Evolutionary conservation across 1,140 invertebrate species (phyloP).

Genomic region (Dreissena polymorpha): DNA sequence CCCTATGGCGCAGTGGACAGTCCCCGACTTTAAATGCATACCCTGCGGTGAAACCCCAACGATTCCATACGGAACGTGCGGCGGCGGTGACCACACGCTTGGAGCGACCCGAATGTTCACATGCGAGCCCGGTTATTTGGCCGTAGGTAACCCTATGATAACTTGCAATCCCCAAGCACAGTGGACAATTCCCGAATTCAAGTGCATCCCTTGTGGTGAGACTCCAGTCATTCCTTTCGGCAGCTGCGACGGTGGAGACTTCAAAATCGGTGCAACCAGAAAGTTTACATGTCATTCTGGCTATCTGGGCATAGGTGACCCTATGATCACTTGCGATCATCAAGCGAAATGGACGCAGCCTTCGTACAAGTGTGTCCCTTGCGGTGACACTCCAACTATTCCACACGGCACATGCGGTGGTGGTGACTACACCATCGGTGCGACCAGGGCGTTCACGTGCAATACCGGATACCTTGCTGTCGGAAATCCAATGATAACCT

Average conservation of each 20-base stretch:
- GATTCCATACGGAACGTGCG: constrained; percentile 3
- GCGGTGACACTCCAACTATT: not conserved
- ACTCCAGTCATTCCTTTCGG: constrained; percentile 19
- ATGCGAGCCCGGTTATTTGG: constrained; percentile 20
- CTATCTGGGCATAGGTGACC: constrained; percentile 18
- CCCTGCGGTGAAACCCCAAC: constrained; percentile 16
- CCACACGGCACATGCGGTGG: not conserved
- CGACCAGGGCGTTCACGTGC: not conserved
- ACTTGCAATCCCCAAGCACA: not conserved
- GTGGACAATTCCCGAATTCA: constrained; percentile 24
- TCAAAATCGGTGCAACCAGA: not conserved
- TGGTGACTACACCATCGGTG: not conserved
- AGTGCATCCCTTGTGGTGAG: constrained; percentile 26
- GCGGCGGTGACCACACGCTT: not conserved
- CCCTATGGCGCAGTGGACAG: not conserved
- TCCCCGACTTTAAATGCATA: constrained; percentile 18
- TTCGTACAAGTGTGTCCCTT: not conserved
- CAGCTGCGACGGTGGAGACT: constrained; percentile 13
- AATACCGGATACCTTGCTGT: not conserved
- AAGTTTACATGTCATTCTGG: constrained; percentile 20
- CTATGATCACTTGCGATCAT: not conserved
- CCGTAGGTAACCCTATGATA: constrained; percentile 16
- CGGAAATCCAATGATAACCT: not conserved
- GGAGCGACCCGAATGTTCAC: constrained; percentile 4
- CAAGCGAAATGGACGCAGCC: not conserved